Conservation (phyloP, 2,113 vertebrate species). For the Anhinga anhinga region DNA sequence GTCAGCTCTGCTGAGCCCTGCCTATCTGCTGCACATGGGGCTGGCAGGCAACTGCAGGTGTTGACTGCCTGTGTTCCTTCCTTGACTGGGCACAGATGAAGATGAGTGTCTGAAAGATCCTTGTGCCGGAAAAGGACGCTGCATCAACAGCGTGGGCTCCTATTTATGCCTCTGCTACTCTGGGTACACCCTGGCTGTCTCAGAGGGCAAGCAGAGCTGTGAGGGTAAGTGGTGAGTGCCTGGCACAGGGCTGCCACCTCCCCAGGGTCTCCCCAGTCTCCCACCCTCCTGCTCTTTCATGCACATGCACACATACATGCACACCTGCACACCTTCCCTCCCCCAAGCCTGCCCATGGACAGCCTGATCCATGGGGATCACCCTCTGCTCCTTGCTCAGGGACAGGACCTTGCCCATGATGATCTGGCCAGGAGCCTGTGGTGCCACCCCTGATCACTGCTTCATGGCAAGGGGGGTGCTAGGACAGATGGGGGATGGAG, state of each 20-base stretch:
- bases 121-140: conserved; percentile 84
- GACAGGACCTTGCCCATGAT: neutral
- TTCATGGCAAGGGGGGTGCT: neutral
- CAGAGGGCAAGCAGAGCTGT: conserved; percentile 81
- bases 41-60: neutral
- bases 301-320: neutral
- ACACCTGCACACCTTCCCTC: neutral
- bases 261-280: neutral
- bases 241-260: neutral
- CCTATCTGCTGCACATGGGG: neutral
- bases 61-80: neutral
- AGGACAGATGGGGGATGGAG: neutral
- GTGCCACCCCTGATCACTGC: neutral
- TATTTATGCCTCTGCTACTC: conserved; percentile 87
- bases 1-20: neutral
- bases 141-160: conserved; percentile 86
- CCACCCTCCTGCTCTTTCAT: fast-evolving
- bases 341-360: neutral
- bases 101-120: conserved; percentile 86
- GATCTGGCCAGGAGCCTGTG: neutral
- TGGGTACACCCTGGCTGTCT: conserved; percentile 81
- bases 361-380: neutral
- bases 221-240: conserved; percentile 76
- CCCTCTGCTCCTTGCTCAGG: neutral
- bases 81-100: conserved; percentile 74